Percentiles rank a stretch among this genome's conserved stretches.
Conservation (phyloP, 1,140 invertebrate genomes). For the Dysdera silvatica region DNA sequence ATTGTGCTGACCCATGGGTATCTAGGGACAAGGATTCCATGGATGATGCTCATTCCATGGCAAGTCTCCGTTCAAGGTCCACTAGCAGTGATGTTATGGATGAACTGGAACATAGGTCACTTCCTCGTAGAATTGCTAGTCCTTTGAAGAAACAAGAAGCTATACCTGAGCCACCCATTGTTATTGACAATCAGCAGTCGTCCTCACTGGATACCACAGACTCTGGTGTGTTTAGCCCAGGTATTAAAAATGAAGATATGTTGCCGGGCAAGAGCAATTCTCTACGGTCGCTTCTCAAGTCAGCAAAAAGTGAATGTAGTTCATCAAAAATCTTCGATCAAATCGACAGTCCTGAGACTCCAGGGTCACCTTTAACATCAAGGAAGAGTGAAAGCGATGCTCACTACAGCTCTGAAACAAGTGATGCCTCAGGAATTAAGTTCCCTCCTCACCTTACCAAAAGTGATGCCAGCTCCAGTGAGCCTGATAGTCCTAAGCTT, state of each 20-base stretch:
- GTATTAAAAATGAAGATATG: slow-evolving; percentile 2
- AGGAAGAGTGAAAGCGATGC: too few species aligned
- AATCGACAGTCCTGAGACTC: too few species aligned
- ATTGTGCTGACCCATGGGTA: background rate
- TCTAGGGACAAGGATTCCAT: slow-evolving; percentile 25
- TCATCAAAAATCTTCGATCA: too few species aligned
- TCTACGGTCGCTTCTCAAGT: too few species aligned
- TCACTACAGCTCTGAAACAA: too few species aligned
- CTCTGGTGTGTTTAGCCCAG: slow-evolving; percentile 21
- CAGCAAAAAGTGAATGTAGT: too few species aligned
- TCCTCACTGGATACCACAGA: slow-evolving; percentile 23
- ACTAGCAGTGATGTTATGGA: slow-evolving; percentile 28
- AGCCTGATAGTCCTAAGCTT: too few species aligned
- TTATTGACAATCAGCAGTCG: slow-evolving; percentile 12
- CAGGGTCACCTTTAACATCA: too few species aligned
- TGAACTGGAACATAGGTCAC: slow-evolving; percentile 8
- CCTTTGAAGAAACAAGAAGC: slow-evolving; percentile 32
- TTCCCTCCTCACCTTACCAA: too few species aligned
- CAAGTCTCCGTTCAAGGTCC: slow-evolving; percentile 24
- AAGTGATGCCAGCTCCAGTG: too few species aligned
- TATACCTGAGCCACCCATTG: slow-evolving; percentile 22
- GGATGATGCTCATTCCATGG: slow-evolving; percentile 25
- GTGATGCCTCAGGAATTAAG: too few species aligned
- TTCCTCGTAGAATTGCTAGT: slow-evolving; percentile 21
- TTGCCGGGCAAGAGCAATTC: too few species aligned